Evolutionary conservation across 2,797 vertebrate species (phyloP), one percentile per base, ranked within the genome.

Genomic region (Paedocypris micromegethes): DNA sequence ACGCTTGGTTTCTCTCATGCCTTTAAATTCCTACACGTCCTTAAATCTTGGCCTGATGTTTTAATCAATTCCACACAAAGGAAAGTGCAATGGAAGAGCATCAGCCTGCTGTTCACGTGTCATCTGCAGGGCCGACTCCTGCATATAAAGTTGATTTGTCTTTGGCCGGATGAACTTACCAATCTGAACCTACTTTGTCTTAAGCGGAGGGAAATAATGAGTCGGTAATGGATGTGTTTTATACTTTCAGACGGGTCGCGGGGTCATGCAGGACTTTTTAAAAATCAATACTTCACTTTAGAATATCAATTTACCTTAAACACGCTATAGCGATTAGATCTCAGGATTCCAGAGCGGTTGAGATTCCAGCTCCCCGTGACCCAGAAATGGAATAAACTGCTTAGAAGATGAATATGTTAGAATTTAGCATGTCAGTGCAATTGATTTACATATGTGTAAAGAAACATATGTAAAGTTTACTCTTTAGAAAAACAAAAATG

Each of bases 61-160:
- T 66, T 75, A 74, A 77, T 78, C 49, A 72, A 65, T 52, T 64
- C 52, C 48, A 8, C 65, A 5, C 4, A 65, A 53, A 54, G 9
- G 49, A 66, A 75, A 66, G 62, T 62, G 6, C 74, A 76, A 75
- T 71, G 63, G 64, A 67, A 71, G 51, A 60, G 59, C 60, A 56
- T 7, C 9, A 56, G 66, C 6, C n/a, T 8, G 5, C 7, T 39
- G 38, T 66, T 56, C 7, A 8, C 51, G 45, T 51, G 48, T 6
- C 52, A 38, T 23, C 50, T 70, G 51, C 58, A 52, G 57, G 9
- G 37, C 4, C 64, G 41, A 52, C 46, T 42, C 53, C 49, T 23
- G 9, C 3, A 44, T 23, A 23, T 23, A 23, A 23, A 23, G 23
- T 23, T 23, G 23, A 23, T 23, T 23, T 23, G 23, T 23, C 23